Evolutionary conservation across 2,113 vertebrate genomes (phyloP), one percentile per base, ranked within the genome.

Genomic region (Thunnus thynnus): DNA sequence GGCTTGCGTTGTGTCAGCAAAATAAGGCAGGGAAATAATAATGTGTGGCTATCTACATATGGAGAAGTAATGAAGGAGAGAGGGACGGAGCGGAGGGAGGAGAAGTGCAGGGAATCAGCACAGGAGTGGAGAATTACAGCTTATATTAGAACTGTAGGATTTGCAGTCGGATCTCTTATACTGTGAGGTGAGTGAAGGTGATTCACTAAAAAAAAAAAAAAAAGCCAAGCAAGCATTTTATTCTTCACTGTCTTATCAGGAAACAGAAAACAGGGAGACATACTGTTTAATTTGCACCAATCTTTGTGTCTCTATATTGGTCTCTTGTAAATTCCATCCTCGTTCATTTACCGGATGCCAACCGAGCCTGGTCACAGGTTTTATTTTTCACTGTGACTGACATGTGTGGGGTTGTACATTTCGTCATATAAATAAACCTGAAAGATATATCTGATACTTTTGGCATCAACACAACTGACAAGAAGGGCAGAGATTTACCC

Each of bases 1-100:
- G 92, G 78, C 91, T 46, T 17, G 65, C 56, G 85, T 85, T 11
- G 86, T 72, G 91, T 95, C 95, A 95, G 95, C 95, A 90, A 91
- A 94, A 95, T 88, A 89, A 91, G 83, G 86, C 72, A 73, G 83
- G 84, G 69, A 93, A 94, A 93, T 94, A 94, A 95, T 93, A 94
- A 93, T 76, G 86, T 61, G 88, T 71, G 76, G 85, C 88, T 86
- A 91, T 93, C 91, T 94, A 93, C 93, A 95, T 94, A 95, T 86
- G 90, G 92, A 92, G 87, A 88, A 91, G 91, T 94, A 93, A 94
- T 91, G 93, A 93, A 93, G 89, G 86, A 85, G 85, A 86, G 85
- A 88, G 87, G 68, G 84, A 69, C 20, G 67, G 64, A 64, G 72
- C 16, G 70, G 69, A 78, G 62, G 57, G 60, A 70, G 58, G 73